Evolutionary conservation across 2,797 vertebrate species (phyloP), one percentile per base, ranked within the genome.

Genomic region (Sebastes iracundus): DNA sequence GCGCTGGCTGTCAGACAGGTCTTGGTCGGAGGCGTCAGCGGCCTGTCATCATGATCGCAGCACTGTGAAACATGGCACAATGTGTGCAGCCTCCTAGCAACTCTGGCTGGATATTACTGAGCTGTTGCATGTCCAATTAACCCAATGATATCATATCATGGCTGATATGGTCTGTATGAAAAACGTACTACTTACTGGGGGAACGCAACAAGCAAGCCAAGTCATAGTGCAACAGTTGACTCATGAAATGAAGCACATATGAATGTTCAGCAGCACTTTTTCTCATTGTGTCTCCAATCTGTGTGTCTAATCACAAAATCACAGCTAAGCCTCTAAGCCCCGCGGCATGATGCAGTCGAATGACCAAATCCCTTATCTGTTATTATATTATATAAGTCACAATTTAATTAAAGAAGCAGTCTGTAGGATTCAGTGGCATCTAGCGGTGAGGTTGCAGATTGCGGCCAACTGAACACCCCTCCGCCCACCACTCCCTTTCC

Each of bases 51-150:
- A 42, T 69, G 52, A 81, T 82, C 83, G 83, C 62, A 72, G 70
- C 55, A 7, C 56, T 71, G 61, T 82, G 80, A 80, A 71, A 79
- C 79, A 68, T 23, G 49, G 64, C 55, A n/a, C 53, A 52, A n/a
- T 49, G 35, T 68, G 62, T 68, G 62, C 66, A 38, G 72, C 75
- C 80, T 85, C 78, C 72, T 58, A 83, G 78, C 80, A 20, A 20
- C 67, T 69, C 25, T 32, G 56, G 12, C 28, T n/a, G 38, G 35
- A 72, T 58, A 58, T 61, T 66, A 73, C 68, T 59, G 65, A 76
- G 72, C 68, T 66, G 62, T 58, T 76, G 35, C 72, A 38, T 60
- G 78, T 81, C 86, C 75, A 88, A 86, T 86, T 90, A 90, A 79
- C 75, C 77, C 69, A 77, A 85, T 88, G 76, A 88, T 77, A 76